These are phyloP conservation scores for Aphodius granarius DNA, from an alignment of 2,888 invertebrate genomes.

Conservation along the genomic window DNA sequence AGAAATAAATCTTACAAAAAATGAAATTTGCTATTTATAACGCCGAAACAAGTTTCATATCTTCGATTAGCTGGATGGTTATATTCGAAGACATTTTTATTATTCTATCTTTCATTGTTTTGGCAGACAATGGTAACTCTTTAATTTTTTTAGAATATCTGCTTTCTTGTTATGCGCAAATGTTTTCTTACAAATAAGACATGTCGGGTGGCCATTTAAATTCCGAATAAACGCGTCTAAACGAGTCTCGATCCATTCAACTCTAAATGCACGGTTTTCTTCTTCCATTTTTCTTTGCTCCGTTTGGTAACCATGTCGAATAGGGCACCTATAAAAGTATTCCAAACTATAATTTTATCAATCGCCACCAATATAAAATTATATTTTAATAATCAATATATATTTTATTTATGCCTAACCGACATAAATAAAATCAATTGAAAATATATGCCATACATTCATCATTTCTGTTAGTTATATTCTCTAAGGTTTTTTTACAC, in stretches of 20 bases:
- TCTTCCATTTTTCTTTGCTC: constrained; percentile 31
- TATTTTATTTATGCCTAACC: constrained; percentile 21
- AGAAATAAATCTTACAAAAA: constrained; percentile 38
- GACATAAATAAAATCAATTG: too few relatives aligned
- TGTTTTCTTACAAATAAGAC: constrained; percentile 27
- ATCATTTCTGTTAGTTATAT: too few relatives aligned
- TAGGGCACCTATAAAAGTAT: constrained; percentile 12
- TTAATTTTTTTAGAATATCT: constrained; percentile 28
- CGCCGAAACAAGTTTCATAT: constrained; percentile 22
- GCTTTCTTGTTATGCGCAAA: constrained; percentile 6
- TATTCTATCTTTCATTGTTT: constrained; percentile 38
- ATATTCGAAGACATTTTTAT: constrained; percentile 32
- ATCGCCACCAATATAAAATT: not conserved
- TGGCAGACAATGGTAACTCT: constrained; percentile 34
- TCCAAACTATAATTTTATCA: not conserved
- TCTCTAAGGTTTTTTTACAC: too few relatives aligned
- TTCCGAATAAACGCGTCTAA: constrained; percentile 28
- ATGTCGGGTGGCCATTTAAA: constrained; percentile 21
- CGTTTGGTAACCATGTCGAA: constrained; percentile 20
- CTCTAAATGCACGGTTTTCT: constrained; percentile 29
- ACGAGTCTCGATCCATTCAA: constrained; percentile 21
- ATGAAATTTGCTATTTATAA: constrained; percentile 39
- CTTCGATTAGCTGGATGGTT: too few relatives aligned
- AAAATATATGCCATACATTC: too few relatives aligned
- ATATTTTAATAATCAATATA: constrained; percentile 12